Percentiles rank a stretch among this genome's conserved stretches.
phyloP scores from a whole-genome alignment of 2,113 vertebrate genomes.

The Centrocercus urophasianus region DNA sequence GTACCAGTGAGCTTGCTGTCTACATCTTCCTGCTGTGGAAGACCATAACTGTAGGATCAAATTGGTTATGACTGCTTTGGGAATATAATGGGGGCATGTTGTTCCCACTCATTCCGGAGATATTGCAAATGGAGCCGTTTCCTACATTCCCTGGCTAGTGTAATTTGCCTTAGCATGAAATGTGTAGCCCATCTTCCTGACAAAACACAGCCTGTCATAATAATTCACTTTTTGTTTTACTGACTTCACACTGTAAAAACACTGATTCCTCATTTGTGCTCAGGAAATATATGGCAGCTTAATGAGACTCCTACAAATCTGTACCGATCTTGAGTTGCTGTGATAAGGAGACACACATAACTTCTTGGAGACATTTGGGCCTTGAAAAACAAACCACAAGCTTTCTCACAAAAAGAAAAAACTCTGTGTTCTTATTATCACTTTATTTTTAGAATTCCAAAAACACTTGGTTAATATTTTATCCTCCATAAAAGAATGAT shows the following conservation, averaged over 20 bases:
- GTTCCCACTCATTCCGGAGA: neutral
- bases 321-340: neutral
- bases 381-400: neutral
- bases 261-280: neutral
- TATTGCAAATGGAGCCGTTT: neutral
- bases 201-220: neutral
- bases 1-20: neutral
- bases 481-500: neutral
- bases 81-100: neutral
- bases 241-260: neutral
- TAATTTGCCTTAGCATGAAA: neutral
- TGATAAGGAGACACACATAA: neutral
- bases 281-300: neutral
- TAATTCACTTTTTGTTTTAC: neutral
- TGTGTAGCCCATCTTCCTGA: fast-evolving
- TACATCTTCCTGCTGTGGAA: neutral
- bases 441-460: neutral
- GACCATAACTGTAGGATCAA: neutral
- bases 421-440: neutral
- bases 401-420: neutral
- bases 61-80: neutral
- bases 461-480: neutral
- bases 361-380: neutral
- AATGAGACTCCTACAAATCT: neutral
- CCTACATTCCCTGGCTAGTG: neutral